phyloP scores from a whole-genome alignment of 2,113 vertebrate species.

The Esox niger region DNA sequence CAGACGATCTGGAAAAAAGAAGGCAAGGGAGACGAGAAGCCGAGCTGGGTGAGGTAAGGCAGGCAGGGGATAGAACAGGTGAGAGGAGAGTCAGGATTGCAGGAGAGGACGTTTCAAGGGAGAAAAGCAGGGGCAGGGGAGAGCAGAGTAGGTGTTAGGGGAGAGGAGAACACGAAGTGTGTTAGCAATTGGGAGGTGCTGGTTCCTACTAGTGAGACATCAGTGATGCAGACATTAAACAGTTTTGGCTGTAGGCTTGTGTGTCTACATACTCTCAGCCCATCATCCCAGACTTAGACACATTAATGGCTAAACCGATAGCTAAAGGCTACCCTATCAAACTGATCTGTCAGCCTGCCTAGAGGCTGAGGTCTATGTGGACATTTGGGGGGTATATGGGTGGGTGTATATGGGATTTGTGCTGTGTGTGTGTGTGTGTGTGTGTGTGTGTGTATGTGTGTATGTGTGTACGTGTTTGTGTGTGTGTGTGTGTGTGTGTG shows the following conservation, averaged over 20 bases:
- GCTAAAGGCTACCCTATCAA: slow-evolving; percentile 63
- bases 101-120: no score
- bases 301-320: slow-evolving; percentile 64
- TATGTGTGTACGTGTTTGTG: no score
- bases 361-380: slow-evolving; percentile 34
- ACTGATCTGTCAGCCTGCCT: slow-evolving; percentile 59
- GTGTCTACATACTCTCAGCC: slow-evolving; percentile 61
- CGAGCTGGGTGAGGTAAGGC: background rate
- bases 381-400: slow-evolving; percentile 62
- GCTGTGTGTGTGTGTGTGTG: no score
- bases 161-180: slow-evolving; percentile 12
- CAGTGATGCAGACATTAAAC: slow-evolving; percentile 48
- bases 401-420: no score
- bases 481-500: no score
- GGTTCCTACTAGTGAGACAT: slow-evolving; percentile 48
- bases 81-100: no score
- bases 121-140: background rate
- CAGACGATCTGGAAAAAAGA: slow-evolving; percentile 27
- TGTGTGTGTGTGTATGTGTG: no score
- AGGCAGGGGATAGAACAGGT: no score
- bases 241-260: slow-evolving; percentile 51
- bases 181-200: slow-evolving; percentile 64
- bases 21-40: slow-evolving; percentile 17
- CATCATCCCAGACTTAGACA: slow-evolving; percentile 62
- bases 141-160: background rate